Percentiles rank a stretch among this genome's conserved stretches.
Evolutionary conservation across 2,113 vertebrate species (phyloP).

Genomic region (Empidonax traillii): DNA sequence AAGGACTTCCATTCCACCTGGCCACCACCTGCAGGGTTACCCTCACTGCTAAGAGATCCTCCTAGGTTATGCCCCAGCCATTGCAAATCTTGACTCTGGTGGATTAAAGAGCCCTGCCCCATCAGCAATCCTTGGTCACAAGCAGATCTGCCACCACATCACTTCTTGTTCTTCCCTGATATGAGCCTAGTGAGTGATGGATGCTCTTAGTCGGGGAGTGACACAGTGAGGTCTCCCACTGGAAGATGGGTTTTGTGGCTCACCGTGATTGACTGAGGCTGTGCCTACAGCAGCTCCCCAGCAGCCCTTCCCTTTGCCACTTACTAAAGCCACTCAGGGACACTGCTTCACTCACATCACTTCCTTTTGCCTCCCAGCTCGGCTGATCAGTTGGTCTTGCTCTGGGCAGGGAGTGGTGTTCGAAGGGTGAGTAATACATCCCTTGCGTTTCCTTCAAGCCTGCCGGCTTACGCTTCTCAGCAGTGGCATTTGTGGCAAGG

Average conservation of each 20-base stretch:
- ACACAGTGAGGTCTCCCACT: neutral
- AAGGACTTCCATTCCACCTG: neutral
- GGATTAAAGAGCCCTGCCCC: neutral
- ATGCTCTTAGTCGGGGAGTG: neutral
- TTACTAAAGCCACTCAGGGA: neutral
- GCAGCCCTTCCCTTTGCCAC: neutral
- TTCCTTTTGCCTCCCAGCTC: neutral
- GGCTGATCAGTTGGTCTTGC: neutral
- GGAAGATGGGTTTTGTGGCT: neutral
- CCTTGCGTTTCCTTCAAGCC: neutral
- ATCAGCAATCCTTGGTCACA: neutral
- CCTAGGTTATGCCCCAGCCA: neutral
- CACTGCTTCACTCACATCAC: neutral
- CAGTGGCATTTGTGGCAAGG: neutral
- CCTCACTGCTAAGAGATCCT: neutral
- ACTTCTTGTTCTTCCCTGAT: neutral
- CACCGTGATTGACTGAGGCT: neutral
- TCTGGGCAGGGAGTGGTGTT: neutral
- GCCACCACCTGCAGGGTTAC: neutral
- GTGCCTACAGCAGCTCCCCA: neutral
- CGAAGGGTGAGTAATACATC: constrained; percentile 9
- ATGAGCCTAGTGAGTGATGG: neutral
- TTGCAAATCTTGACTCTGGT: neutral
- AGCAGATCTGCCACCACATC: neutral
- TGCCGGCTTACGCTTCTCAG: neutral